Evolutionary conservation across 2,797 vertebrate genomes (phyloP), one percentile per base, ranked within the genome.

Genomic region (Erithacus rubecula): DNA sequence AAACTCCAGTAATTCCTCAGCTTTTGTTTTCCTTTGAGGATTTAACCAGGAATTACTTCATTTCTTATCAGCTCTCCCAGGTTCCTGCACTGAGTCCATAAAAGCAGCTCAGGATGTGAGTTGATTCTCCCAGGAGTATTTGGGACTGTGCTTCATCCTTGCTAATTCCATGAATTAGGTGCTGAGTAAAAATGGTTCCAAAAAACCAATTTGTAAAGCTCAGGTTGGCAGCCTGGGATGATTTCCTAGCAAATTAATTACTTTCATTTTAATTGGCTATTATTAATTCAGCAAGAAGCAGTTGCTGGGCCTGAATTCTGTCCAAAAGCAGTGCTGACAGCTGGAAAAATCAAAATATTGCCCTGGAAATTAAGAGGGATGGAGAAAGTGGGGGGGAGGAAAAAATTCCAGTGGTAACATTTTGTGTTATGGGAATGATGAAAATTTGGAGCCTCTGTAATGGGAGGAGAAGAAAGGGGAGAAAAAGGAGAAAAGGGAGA

Each of bases 81-180:
- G 6, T 53, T 72, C 44, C 41, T 39, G 39, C 19, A 5, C 21
- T 0, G 1, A 62, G 29, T 0, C 0, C 9, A 2, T 7, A 8
- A 29, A 51, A 52, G 6, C 5, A 3, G 2, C 22, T 44, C 11
- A 16, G 71, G 32, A 34, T 78, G 9, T 13, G 71, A 21, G 21
- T 2, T 78, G 27, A 22, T 34, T 21, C 21, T 64, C 22, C 23
- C 20, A 22, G 30, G 8, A 60, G 30, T 19, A 19, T 14, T 26
- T n/a, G 20, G 29, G 17, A 21, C 3, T 37, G 17, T 9, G 39
- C 2, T 9, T 83, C 11, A 9, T 6, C 26, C 19, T 36, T 34
- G 46, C 5, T 37, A 21, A 29, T 10, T 52, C 11, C 29, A 4
- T 9, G 9, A 15, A 49, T 49, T 10, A 49, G 47, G 9, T 16